Conservation (phyloP, 2,797 vertebrate genomes). For the Yasuhikotakia modesta region DNA sequence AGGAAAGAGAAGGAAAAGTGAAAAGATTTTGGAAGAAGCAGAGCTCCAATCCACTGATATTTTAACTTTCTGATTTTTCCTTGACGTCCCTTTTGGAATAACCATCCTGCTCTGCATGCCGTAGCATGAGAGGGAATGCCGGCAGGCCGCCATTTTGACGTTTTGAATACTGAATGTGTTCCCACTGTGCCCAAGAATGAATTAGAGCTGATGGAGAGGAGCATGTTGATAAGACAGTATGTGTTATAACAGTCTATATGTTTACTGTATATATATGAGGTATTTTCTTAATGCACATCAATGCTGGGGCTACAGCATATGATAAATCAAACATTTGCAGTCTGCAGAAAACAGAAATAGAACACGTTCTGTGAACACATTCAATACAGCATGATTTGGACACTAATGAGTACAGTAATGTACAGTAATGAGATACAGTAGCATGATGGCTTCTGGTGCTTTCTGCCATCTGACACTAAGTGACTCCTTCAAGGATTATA, state of each 20-base stretch:
- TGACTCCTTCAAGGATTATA: neutral
- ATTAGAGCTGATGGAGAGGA: neutral
- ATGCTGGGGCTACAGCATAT: too few relatives aligned
- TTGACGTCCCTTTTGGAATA: slow-evolving; percentile 27
- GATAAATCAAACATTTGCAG: neutral
- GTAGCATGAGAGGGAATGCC: slow-evolving; percentile 10
- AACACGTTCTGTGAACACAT: neutral
- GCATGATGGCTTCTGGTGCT: slow-evolving; percentile 8
- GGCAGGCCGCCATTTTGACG: slow-evolving; percentile 28
- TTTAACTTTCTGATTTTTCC: slow-evolving; percentile 32
- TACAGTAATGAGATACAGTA: neutral
- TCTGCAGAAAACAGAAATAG: slow-evolving; percentile 5
- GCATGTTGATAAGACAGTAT: neutral
- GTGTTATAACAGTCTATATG: neutral
- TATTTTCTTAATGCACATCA: slow-evolving; percentile 10
- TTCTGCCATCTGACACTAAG: slow-evolving; percentile 3
- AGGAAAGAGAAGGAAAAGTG: neutral
- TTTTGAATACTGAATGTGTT: slow-evolving; percentile 48
- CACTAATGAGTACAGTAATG: slow-evolving; percentile 25
- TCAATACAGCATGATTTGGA: neutral
- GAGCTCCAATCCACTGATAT: slow-evolving; percentile 40
- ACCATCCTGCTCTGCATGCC: slow-evolving; percentile 24
- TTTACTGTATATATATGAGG: neutral
- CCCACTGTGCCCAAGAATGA: slow-evolving; percentile 6
- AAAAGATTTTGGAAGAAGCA: slow-evolving; percentile 40